These are phyloP conservation scores for Drosophila ezoana DNA, from an alignment of 2,888 invertebrate species.

Conservation along the genomic window DNA sequence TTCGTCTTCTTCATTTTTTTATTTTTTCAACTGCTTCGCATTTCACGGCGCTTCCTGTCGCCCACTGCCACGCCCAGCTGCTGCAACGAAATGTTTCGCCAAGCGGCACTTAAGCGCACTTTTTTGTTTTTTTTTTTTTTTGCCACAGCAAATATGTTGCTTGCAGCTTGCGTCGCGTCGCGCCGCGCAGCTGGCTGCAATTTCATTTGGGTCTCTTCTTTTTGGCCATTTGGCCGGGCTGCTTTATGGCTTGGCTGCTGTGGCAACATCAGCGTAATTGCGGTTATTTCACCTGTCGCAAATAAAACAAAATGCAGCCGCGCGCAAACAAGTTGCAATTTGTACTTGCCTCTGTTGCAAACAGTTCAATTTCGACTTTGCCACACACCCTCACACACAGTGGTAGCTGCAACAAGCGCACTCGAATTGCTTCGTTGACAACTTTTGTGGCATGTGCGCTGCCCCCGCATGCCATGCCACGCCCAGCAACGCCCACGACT, in stretches of 20 bases:
- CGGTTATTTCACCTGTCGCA: constrained; percentile 79
- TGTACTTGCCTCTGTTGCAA: constrained; percentile 69
- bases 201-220: constrained; percentile 54
- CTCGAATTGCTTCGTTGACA: constrained; percentile 66
- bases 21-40: constrained; percentile 24
- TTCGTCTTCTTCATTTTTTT: not conserved
- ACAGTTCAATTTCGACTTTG: constrained; percentile 75
- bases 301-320: constrained; percentile 77
- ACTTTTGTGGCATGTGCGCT: constrained; percentile 57
- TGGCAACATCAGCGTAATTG: constrained; percentile 71
- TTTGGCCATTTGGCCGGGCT: constrained; percentile 42
- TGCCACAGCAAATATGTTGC: constrained; percentile 65
- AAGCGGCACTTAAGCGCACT: constrained; percentile 78
- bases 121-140: constrained; percentile 27
- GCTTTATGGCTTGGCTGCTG: constrained; percentile 49
- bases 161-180: not conserved
- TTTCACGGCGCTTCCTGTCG: constrained; percentile 62
- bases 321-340: constrained; percentile 78
- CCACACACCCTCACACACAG: constrained; percentile 1
- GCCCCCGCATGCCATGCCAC: constrained; percentile 21
- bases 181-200: constrained; percentile 32
- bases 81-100: constrained; percentile 73
- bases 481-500: constrained; percentile 5
- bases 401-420: constrained; percentile 9
- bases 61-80: constrained; percentile 22